These are phyloP conservation scores for Gerris buenoi DNA, from an alignment of 1,140 invertebrate genomes.

Conservation along the genomic window DNA sequence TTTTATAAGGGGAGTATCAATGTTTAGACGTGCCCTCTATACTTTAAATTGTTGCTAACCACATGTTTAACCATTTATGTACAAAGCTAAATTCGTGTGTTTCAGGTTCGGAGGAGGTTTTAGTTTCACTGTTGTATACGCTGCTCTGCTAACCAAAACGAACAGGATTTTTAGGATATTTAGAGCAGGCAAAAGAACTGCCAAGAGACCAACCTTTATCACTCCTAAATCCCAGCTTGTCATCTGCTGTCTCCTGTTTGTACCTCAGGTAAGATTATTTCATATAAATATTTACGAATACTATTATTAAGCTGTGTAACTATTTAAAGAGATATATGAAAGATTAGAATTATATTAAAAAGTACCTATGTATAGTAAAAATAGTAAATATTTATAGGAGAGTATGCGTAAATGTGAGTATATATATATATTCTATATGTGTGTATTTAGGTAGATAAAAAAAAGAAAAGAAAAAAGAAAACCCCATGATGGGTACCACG, in stretches of 20 bases:
- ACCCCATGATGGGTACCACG: no score
- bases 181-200: constrained; percentile 70
- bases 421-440: no score
- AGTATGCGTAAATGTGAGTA: no score
- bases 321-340: no score
- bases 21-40: no score
- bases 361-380: no score
- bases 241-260: constrained; percentile 69
- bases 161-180: constrained; percentile 87
- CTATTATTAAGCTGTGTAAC: neutral
- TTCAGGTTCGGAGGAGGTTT: constrained; percentile 68
- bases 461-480: neutral
- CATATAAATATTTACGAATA: neutral
- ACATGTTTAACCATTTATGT: no score
- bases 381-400: no score
- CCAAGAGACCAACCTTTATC: constrained; percentile 80
- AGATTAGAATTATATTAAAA: no score
- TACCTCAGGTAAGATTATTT: constrained; percentile 48
- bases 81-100: no score
- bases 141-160: constrained; percentile 78
- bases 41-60: no score
- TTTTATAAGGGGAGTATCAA: no score
- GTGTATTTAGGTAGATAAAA: neutral
- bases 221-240: constrained; percentile 83
- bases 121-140: constrained; percentile 82